A percentile compares a stretch with the other conserved stretches of the same genome.
phyloP scores from a whole-genome alignment of 2,888 invertebrate genomes.

The Polydrusus cervinus region DNA sequence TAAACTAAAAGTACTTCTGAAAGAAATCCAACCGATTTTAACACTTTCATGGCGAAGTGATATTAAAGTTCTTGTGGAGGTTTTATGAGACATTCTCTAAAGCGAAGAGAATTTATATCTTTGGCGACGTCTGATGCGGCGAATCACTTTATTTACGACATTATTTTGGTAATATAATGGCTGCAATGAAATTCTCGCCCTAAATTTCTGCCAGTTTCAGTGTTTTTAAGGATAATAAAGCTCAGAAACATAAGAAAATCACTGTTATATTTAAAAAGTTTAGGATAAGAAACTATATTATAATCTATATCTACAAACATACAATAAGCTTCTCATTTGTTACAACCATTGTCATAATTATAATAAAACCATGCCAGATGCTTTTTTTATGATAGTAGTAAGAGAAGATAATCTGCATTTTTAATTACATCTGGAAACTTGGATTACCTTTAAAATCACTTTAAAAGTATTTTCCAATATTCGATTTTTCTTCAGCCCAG shows the following conservation, averaged over 20 bases:
- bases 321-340: too few species aligned
- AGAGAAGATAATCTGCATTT: too few species aligned
- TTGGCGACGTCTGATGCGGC: conserved; percentile 16
- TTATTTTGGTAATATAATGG: conserved; percentile 23
- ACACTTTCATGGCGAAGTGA: conserved; percentile 19
- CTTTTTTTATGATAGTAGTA: too few species aligned
- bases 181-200: conserved; percentile 18
- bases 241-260: neutral
- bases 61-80: conserved; percentile 21
- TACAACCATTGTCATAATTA: too few species aligned
- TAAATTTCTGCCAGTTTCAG: conserved; percentile 9
- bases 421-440: too few species aligned
- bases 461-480: neutral
- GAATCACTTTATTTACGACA: conserved; percentile 28
- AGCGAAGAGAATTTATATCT: conserved; percentile 22
- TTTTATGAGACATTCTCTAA: conserved; percentile 23
- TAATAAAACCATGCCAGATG: too few species aligned
- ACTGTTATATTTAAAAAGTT: neutral
- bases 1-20: neutral
- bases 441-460: neutral
- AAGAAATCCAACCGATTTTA: conserved; percentile 21
- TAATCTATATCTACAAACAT: neutral
- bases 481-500: conserved; percentile 12
- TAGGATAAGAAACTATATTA: neutral
- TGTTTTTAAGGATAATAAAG: conserved; percentile 14